Percentiles rank a stretch among this genome's conserved stretches.
These are phyloP conservation scores for Quadroppia sp. DNA, from an alignment of 2,888 invertebrate genomes.

Conservation along the genomic window DNA sequence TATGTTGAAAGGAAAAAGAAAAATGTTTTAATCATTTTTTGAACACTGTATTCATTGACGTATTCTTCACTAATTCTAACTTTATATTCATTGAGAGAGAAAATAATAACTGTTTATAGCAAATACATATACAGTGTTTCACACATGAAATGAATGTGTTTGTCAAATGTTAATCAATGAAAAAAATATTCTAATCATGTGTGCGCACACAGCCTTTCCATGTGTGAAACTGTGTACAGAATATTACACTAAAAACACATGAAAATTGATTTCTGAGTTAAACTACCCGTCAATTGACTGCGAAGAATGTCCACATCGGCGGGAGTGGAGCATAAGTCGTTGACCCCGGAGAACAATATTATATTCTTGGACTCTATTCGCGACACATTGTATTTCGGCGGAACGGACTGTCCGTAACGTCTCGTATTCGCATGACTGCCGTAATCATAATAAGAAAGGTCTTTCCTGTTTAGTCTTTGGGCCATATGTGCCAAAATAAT, in stretches of 20 bases:
- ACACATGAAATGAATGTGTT: too few species aligned
- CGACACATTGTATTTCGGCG: conserved; percentile 51
- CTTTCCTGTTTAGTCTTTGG: conserved; percentile 27
- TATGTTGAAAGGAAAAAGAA: neutral
- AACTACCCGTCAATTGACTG: conserved; percentile 36
- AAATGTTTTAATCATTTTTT: neutral
- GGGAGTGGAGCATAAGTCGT: conserved; percentile 54
- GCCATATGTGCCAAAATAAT: conserved; percentile 29
- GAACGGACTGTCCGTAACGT: conserved; percentile 48
- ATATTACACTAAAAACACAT: neutral
- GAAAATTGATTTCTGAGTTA: neutral
- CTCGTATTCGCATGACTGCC: conserved; percentile 11
- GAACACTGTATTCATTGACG: too few species aligned
- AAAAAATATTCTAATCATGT: too few species aligned
- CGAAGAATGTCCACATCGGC: conserved; percentile 39
- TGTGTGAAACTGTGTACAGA: too few species aligned
- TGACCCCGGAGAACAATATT: conserved; percentile 49
- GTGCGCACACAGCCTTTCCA: too few species aligned
- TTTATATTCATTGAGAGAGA: too few species aligned
- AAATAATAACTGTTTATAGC: too few species aligned
- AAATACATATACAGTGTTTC: too few species aligned
- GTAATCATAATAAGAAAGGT: conserved; percentile 38
- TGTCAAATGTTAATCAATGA: too few species aligned
- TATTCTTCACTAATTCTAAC: too few species aligned
- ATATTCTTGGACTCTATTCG: conserved; percentile 46